phyloP scores from a whole-genome alignment of 2,888 invertebrate genomes.

The Cephus pygmeus region DNA sequence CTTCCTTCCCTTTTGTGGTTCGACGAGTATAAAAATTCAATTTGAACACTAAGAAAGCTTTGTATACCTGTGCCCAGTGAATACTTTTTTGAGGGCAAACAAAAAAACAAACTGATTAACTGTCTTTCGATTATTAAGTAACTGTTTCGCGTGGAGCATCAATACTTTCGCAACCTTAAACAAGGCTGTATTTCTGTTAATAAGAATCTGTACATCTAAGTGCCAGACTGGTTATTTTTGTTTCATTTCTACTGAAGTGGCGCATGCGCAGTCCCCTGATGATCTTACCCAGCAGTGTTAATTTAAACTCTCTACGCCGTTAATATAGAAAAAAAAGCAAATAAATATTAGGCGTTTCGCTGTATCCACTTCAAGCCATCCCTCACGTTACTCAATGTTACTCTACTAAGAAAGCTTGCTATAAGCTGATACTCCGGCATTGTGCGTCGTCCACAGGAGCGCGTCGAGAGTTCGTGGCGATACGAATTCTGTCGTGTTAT shows the following conservation, averaged over 20 bases:
- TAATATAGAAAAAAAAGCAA: neutral
- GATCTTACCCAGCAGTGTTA: neutral
- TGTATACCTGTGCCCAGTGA: neutral
- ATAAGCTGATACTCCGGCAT: constrained; percentile 80
- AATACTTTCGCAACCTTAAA: neutral
- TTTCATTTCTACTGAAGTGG: neutral
- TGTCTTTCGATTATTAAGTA: neutral
- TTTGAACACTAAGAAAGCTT: constrained; percentile 25
- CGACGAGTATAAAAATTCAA: constrained; percentile 52
- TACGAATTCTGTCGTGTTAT: constrained; percentile 23
- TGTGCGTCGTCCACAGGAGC: constrained; percentile 70
- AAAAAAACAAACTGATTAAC: neutral
- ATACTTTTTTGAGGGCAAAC: neutral
- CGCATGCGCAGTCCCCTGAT: neutral
- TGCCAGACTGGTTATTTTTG: neutral
- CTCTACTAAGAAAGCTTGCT: constrained; percentile 75
- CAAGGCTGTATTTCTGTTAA: neutral
- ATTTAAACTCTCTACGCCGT: constrained; percentile 3
- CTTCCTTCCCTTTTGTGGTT: constrained; percentile 35
- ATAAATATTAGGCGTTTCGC: constrained; percentile 46
- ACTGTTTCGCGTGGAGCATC: neutral
- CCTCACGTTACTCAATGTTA: constrained; percentile 72
- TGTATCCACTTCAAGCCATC: constrained; percentile 76
- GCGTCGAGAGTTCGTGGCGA: constrained; percentile 45
- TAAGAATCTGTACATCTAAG: neutral